phyloP scores from a whole-genome alignment of 1,140 invertebrate species.

The Monomorium pharaonis region DNA sequence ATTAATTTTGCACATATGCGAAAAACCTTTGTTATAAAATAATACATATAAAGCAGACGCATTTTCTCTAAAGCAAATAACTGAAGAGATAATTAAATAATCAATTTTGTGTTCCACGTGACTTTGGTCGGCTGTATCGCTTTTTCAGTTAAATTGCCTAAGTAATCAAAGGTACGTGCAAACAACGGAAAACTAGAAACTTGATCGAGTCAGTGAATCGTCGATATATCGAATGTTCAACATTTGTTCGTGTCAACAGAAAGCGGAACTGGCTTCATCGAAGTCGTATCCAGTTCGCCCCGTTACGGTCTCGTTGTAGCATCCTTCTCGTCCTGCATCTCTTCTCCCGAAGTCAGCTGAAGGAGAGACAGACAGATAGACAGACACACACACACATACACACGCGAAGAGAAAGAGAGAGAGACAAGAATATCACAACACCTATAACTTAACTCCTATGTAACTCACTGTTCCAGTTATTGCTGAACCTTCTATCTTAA shows the following conservation, averaged over 20 bases:
- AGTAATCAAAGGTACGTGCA: conserved; percentile 14
- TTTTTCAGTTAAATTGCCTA: neutral
- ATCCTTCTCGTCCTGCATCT: neutral
- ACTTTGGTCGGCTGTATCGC: neutral
- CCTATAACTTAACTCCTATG: conserved; percentile 3
- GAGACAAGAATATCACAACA: conserved; percentile 11
- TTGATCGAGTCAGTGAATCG: conserved; percentile 31
- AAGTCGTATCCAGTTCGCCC: conserved; percentile 37
- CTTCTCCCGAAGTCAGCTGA: neutral
- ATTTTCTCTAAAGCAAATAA: conserved; percentile 2
- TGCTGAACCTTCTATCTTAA: conserved; percentile 28
- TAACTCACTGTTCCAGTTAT: conserved; percentile 73
- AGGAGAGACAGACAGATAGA: too few relatives aligned
- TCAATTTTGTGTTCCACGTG: neutral
- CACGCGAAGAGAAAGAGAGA: neutral
- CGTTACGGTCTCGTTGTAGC: conserved; percentile 5
- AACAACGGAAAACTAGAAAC: conserved; percentile 42
- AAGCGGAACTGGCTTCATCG: conserved; percentile 40
- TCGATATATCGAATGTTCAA: conserved; percentile 50
- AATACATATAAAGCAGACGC: neutral
- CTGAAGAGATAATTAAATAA: conserved; percentile 9
- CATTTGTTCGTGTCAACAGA: conserved; percentile 63
- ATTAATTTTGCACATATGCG: neutral
- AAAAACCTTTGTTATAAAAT: neutral
- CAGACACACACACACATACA: too few relatives aligned